Base-by-base conservation (phyloP, 92 coral and sea anemone genomes). In the Actinernus sp. region DNA sequence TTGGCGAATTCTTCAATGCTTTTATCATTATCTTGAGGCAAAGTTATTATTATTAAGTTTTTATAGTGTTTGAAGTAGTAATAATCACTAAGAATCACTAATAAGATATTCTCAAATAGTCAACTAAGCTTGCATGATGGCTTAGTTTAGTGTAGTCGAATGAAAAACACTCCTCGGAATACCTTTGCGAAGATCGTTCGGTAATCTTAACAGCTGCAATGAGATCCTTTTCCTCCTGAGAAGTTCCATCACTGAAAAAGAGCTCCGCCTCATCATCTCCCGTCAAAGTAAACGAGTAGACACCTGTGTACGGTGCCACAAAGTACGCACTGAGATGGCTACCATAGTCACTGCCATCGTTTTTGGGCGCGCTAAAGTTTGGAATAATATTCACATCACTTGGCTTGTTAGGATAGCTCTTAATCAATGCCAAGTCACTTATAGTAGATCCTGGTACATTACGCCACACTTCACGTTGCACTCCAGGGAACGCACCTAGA, bases 261-360 rank as follows among this genome's bases (percentile, higher is more conserved):
- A 90, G 31, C 83, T 90, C 96, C 3, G 96, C 96, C 60, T 90
- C 89, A 62, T 90, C 92, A 40, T 86, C 90, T 12, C 85, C 96
- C 29, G 83, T 68, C 70, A 90, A 61, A 18, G 89, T 62, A 57
- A 90, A 90, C 24, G 96, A 80, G 76, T 80, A 90, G 16, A 55
- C 71, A 26, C 96, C 96, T 6, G 96, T 86, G 58, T 90, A 90
- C 6, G 89, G 96, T 22, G 96, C 79, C 31, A 90, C 86, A 32
- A 90, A 90, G 64, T 80, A 90, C 0, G 92, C 96, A 49, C 73
- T 73, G 30, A 90, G 51, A 21, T 86, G 86, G 36, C 93, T 82
- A 21, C 96, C 96, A 43, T 85, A 85, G 76, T 85, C 78, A 29
- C 51, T 74, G 13, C 89, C 96, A 21, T 90, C 96, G 54, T 90